These are phyloP conservation scores for Tipula vernalis DNA, from an alignment of 2,888 invertebrate genomes.

Conservation along the genomic window DNA sequence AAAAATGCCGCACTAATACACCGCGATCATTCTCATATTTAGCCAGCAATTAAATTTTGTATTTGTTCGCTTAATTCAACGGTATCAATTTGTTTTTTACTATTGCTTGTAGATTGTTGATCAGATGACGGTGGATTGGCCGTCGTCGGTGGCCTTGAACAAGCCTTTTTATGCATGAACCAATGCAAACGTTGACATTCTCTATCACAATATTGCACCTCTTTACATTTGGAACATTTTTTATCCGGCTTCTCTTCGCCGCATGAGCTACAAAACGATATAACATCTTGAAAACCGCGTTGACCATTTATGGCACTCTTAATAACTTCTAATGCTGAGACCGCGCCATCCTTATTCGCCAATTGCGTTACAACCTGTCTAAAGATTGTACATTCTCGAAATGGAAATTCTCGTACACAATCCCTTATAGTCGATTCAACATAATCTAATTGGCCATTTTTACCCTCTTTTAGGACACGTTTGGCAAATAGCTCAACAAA, in stretches of 20 bases:
- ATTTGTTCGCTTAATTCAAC: conserved; percentile 40
- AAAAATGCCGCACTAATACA: too few relatives aligned
- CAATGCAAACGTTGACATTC: conserved; percentile 90
- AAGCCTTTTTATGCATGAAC: conserved; percentile 82
- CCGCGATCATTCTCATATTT: background rate
- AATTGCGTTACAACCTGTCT: conserved; percentile 66
- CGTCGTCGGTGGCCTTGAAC: conserved; percentile 48
- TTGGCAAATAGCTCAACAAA: conserved; percentile 62
- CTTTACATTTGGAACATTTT: conserved; percentile 90
- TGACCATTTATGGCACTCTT: conserved; percentile 80
- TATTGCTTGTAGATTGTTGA: conserved; percentile 19
- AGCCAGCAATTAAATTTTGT: conserved; percentile 33
- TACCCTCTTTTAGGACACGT: conserved; percentile 62
- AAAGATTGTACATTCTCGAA: conserved; percentile 78
- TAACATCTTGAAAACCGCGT: conserved; percentile 59
- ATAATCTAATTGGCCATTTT: conserved; percentile 51
- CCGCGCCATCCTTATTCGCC: conserved; percentile 55
- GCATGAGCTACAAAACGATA: conserved; percentile 67
- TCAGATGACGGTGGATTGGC: conserved; percentile 7
- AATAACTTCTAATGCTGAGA: conserved; percentile 56
- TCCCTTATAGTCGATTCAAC: conserved; percentile 69
- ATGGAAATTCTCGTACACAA: conserved; percentile 81
- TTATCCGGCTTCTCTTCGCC: conserved; percentile 81
- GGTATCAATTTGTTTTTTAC: conserved; percentile 31
- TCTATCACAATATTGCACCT: conserved; percentile 84